phyloP scores from a whole-genome alignment of 2,797 vertebrate genomes.

The Strix occidentalis region DNA sequence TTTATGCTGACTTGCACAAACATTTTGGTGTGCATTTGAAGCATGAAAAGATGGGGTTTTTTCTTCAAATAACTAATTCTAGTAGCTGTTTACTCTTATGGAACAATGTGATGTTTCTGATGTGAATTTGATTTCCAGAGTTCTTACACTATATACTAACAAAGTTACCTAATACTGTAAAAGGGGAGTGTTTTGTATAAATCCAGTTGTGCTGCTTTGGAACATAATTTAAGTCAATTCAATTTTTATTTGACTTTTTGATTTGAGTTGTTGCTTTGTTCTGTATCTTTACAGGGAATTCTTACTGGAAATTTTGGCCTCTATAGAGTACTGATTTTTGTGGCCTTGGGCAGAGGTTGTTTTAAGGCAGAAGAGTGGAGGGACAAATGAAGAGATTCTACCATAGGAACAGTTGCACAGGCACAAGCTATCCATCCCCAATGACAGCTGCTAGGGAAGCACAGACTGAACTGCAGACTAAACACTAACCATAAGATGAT shows the following conservation, averaged over 20 bases:
- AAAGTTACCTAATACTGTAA: background rate
- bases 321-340: background rate
- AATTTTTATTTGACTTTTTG: background rate
- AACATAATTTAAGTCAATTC: background rate
- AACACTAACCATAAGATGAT: background rate
- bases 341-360: background rate
- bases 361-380: background rate
- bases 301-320: background rate
- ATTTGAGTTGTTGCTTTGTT: background rate
- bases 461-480: background rate
- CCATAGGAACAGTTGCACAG: background rate
- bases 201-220: background rate
- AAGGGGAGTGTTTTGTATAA: background rate
- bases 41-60: background rate
- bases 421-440: background rate
- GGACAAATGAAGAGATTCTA: background rate
- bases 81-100: background rate
- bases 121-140: background rate
- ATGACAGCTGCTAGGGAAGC: background rate
- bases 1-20: background rate
- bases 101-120: background rate
- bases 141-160: background rate
- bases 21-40: background rate
- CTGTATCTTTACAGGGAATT: background rate
- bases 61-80: background rate